phyloP scores from a whole-genome alignment of 2,888 invertebrate species.

The Tenthredo scrophulariae region DNA sequence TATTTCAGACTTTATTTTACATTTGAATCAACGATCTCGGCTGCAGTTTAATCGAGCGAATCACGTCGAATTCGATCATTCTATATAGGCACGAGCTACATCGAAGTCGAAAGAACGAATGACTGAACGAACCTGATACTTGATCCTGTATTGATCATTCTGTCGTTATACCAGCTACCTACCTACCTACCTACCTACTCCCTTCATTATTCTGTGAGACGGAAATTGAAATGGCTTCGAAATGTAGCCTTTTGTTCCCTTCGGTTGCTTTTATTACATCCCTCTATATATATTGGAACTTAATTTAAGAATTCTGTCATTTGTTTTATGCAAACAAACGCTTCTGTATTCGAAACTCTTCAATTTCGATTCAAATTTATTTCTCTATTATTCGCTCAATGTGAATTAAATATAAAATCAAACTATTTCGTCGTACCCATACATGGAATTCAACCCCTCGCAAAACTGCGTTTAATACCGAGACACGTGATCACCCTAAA shows the following conservation, averaged over 20 bases:
- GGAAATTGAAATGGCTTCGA: conserved; percentile 29
- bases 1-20: conserved; percentile 7
- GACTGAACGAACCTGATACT: conserved; percentile 24
- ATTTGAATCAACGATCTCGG: background rate
- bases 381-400: background rate
- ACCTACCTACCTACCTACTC: background rate
- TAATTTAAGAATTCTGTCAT: conserved; percentile 26
- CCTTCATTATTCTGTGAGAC: conserved; percentile 41
- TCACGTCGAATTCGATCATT: conserved; percentile 22
- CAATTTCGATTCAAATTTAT: conserved; percentile 6
- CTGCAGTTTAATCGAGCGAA: conserved; percentile 1
- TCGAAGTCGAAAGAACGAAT: conserved; percentile 3
- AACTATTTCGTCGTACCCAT: background rate
- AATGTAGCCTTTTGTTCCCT: conserved; percentile 26
- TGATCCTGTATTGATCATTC: conserved; percentile 44
- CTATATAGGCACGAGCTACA: background rate
- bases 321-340: conserved; percentile 27
- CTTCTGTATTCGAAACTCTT: background rate
- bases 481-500: background rate
- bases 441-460: background rate
- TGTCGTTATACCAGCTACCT: conserved; percentile 3
- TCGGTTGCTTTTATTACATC: background rate
- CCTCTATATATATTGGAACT: background rate
- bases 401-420: background rate
- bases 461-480: conserved; percentile 30